Evolutionary conservation across 2,113 vertebrate genomes (phyloP), one percentile per base, ranked within the genome.

Genomic region (Aspiorhynchus laticeps): DNA sequence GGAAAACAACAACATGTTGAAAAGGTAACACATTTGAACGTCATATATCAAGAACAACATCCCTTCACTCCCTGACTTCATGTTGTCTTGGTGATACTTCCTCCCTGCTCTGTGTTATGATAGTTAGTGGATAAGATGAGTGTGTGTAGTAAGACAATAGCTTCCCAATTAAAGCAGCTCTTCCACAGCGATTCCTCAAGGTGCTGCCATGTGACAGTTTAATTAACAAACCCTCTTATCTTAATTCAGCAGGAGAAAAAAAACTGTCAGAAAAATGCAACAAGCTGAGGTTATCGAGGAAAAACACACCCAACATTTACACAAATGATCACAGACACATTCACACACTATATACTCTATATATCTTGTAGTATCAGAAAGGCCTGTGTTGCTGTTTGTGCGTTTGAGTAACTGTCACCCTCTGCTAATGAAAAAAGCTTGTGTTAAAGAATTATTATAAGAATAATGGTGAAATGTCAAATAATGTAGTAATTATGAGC

Each of bases 201-300:
- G 93, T 93, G 94, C 91, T 93, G 89, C 94, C 93, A 94, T 93
- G 93, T 94, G 94, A 94, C 92, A 92, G 93, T 93, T 94, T 95
- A 94, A 96, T 95, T 96, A 95, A 94, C 91, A 92, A 93, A 92
- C 87, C 71, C 91, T 89, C 93, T 95, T 95, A 95, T 95, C 94
- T 95, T 95, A 94, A 94, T 94, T 94, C 94, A 92, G 91, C 92
- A 94, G 93, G 90, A 94, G 94, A 92, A 93, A 92, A 41, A 75
- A 53, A 80, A 94, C n/a, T n/a, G 91, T 91, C 48, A 56, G 28
- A 80, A 94, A 92, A 94, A 92, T 91, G 93, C 92, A 93, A 92
- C 94, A 93, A 94, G 93, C 92, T 84, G 92, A 87, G 92, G 92
- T 94, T 94, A 94, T 94, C 92, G 3, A 88, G 80, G 82, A 90